A percentile compares a stretch with the other conserved stretches of the same genome.
Conservation (phyloP, 2,113 vertebrate genomes). For the Vidua macroura region DNA sequence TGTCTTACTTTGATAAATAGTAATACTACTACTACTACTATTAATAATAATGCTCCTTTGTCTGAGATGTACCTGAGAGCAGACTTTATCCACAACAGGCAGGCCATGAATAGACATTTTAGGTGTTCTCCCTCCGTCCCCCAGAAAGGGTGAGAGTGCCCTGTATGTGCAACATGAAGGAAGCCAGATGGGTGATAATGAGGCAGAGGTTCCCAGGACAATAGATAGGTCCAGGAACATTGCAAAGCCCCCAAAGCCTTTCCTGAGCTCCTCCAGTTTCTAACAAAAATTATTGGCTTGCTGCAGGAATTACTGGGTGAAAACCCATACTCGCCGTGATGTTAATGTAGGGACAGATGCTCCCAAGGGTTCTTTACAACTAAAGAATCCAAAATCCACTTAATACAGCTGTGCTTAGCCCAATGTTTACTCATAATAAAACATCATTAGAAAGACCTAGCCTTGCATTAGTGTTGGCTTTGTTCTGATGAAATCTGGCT, state of each 20-base stretch:
- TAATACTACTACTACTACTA: neutral
- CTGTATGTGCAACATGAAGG: too few relatives aligned
- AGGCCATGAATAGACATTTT: neutral
- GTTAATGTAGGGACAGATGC: neutral
- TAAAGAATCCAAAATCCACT: slow-evolving; percentile 9
- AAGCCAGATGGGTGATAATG: neutral
- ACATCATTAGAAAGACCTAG: neutral
- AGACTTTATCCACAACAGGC: neutral
- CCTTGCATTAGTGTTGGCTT: neutral
- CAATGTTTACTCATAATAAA: slow-evolving; percentile 47
- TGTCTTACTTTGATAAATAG: neutral
- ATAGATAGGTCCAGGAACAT: neutral
- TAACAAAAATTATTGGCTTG: neutral
- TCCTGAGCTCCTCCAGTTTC: neutral
- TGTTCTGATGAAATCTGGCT: slow-evolving; percentile 7
- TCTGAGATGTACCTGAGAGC: neutral
- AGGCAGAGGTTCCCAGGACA: neutral
- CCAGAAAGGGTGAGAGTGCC: neutral
- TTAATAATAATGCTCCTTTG: neutral
- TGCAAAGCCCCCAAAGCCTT: neutral
- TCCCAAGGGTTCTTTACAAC: neutral
- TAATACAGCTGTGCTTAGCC: neutral
- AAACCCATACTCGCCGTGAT: accelerated
- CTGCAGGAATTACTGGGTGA: neutral
- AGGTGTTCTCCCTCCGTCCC: neutral